These are phyloP conservation scores for Cyclophora albipunctata DNA, from an alignment of 2,888 invertebrate genomes.

Conservation along the genomic window DNA sequence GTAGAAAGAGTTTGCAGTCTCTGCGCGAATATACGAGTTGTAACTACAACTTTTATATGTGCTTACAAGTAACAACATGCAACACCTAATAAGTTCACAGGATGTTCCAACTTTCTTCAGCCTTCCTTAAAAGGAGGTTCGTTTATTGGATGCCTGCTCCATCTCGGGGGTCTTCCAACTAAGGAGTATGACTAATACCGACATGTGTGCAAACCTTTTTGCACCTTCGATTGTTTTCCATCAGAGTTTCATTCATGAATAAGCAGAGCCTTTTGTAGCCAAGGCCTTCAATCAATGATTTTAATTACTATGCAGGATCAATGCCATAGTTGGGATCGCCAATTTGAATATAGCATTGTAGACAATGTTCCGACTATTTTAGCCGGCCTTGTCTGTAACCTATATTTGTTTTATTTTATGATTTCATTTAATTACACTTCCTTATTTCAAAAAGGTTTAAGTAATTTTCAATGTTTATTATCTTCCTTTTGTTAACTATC, in stretches of 20 bases:
- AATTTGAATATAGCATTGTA: not conserved
- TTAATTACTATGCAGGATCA: conserved; percentile 19
- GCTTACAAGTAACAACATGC: no score
- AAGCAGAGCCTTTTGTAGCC: conserved; percentile 9
- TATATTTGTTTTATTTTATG: no score
- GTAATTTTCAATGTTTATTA: no score
- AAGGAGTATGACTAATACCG: conserved; percentile 4
- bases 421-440: no score
- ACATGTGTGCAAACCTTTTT: conserved; percentile 1
- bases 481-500: no score
- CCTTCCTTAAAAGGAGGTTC: not conserved
- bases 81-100: not conserved
- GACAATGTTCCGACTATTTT: no score
- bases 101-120: not conserved
- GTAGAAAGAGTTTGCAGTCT: no score
- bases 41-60: no score
- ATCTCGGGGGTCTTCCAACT: conserved; percentile 3
- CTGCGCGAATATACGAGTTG: no score
- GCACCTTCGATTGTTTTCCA: conserved; percentile 10
- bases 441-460: no score
- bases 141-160: conserved; percentile 1
- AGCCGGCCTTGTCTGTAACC: not conserved
- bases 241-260: conserved; percentile 13
- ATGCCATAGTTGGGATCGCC: conserved; percentile 4
- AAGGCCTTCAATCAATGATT: conserved; percentile 27